Conservation (phyloP, 2,888 invertebrate species). For the Drosophila flavopinicola region DNA sequence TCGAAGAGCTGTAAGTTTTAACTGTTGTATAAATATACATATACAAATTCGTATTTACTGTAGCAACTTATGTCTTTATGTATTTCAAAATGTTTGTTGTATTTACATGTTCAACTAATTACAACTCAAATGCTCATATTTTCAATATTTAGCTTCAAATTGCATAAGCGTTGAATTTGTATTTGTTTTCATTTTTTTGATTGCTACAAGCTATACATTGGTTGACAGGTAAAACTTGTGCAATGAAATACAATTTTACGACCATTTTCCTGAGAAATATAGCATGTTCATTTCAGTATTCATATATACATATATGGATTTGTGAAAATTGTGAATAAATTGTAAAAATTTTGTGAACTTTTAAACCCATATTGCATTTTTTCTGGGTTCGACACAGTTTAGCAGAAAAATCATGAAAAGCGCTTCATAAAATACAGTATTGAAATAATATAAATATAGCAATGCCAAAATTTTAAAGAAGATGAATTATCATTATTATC, state of each 20-base stretch:
- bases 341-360: slow-evolving; percentile 32
- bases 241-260: slow-evolving; percentile 6
- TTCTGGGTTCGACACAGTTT: too few relatives aligned
- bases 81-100: slow-evolving; percentile 5
- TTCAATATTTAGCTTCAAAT: slow-evolving; percentile 6
- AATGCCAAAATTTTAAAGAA: too few relatives aligned
- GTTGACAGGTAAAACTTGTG: slow-evolving; percentile 7
- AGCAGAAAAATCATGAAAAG: too few relatives aligned
- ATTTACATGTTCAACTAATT: slow-evolving; percentile 3
- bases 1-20: slow-evolving; percentile 70
- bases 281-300: slow-evolving; percentile 3
- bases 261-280: slow-evolving; percentile 10
- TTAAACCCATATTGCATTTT: slow-evolving; percentile 4
- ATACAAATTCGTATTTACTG: slow-evolving; percentile 18
- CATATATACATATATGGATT: slow-evolving; percentile 3
- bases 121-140: background rate
- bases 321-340: slow-evolving; percentile 45
- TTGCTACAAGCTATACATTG: background rate
- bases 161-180: background rate
- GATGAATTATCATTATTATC: too few relatives aligned
- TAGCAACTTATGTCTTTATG: background rate
- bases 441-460: too few relatives aligned
- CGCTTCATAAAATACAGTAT: too few relatives aligned
- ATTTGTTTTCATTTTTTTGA: background rate
- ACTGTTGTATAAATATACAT: slow-evolving; percentile 42